Base-by-base conservation (phyloP, 2,113 vertebrate genomes). In the Misgurnus anguillicaudatus region DNA sequence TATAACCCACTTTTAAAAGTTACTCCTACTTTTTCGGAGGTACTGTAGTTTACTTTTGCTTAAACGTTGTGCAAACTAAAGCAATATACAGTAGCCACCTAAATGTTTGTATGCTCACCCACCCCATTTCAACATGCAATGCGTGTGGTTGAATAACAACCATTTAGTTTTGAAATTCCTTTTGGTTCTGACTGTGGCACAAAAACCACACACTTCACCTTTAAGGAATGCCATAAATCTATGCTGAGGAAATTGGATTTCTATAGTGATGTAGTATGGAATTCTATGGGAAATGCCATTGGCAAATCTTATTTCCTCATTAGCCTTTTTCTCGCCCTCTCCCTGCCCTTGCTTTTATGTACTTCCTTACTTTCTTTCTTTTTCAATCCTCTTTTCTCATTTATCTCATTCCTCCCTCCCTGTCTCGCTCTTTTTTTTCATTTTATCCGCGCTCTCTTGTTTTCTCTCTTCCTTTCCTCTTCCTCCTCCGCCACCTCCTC, bases 311-410 rank as follows among this genome's bases (percentile, higher is more conserved):
- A 53, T 53, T n/a, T 5, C 16, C 38, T 57, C n/a, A 55, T 71
- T 69, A 7, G 9, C 6, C 9, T 45, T 65, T 68, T 57, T 53
- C 53, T 19, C 17, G 64, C 80, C 6, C 45, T 36, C 65, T 80
- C 60, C 75, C 67, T 87, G 74, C 80, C 78, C 77, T 75, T 85
- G 72, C 31, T 9, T 75, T 83, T 61, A 21, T 48, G 41, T 1
- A 60, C 41, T 67, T n/a, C 1, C 41, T 67, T 41, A 38, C 61
- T 45, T 48, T 5, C 16, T 66, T 65, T 80, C 4, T 42, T 41
- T 64, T 14, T 4, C n/a, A 53, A 41, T 45, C 51, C 64, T 36
- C 53, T 11, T 60, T 68, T 63, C n/a, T 36, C 31, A 60, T 71
- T 38, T 62, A 48, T 39, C 10, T 72, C 47, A n/a, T 13, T 42